A percentile compares a stretch with the other conserved stretches of the same genome.
phyloP scores from a whole-genome alignment of 1,140 invertebrate species.

The Drosophila bocki region DNA sequence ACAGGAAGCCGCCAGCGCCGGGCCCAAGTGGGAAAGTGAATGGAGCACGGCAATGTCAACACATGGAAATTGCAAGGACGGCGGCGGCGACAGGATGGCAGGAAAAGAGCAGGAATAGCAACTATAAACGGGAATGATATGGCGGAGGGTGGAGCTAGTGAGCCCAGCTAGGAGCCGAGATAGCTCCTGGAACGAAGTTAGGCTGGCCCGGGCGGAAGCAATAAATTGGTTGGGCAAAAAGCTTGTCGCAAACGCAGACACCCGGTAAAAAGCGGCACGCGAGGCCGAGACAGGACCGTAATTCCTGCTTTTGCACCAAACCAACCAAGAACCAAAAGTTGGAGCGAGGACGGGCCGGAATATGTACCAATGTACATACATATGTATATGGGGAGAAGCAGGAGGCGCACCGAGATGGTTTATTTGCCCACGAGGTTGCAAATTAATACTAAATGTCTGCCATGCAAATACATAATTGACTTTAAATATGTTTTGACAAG shows the following conservation, averaged over 20 bases:
- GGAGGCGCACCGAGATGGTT: constrained; percentile 37
- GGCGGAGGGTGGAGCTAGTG: constrained; percentile 27
- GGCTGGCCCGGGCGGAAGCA: constrained; percentile 61
- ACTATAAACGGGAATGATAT: constrained; percentile 52
- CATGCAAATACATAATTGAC: constrained; percentile 47
- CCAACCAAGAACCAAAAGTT: not conserved
- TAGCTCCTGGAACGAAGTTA: constrained; percentile 29
- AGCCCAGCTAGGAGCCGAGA: constrained; percentile 28
- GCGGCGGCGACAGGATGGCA: constrained; percentile 31
- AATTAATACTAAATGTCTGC: constrained; percentile 66
- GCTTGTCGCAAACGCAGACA: constrained; percentile 77
- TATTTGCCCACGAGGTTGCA: constrained; percentile 58
- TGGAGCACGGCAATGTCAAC: constrained; percentile 78
- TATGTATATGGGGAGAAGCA: not conserved
- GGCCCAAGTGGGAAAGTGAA: constrained; percentile 68
- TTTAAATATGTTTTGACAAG: constrained; percentile 42
- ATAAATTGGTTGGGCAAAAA: constrained; percentile 83
- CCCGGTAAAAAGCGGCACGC: constrained; percentile 68
- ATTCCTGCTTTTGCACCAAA: constrained; percentile 35
- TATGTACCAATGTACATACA: not conserved
- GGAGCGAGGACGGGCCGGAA: not conserved
- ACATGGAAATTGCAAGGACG: constrained; percentile 81
- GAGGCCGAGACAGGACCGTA: constrained; percentile 59
- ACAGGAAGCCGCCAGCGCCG: constrained; percentile 56
- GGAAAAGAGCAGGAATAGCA: constrained; percentile 35